phyloP scores from a whole-genome alignment of 2,797 vertebrate genomes.

The Antennarius maculatus region DNA sequence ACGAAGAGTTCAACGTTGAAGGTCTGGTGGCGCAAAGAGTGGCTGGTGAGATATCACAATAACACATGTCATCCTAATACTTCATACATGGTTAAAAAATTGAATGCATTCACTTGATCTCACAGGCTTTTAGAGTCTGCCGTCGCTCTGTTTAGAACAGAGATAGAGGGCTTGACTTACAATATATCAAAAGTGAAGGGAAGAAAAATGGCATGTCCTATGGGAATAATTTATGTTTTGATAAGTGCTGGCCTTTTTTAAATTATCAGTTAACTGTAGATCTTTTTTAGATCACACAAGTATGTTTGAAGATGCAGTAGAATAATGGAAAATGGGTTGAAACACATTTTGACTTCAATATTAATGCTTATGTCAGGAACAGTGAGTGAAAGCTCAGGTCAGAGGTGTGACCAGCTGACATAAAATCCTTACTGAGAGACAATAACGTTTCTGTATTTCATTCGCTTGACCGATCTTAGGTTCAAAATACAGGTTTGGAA shows the following conservation, averaged over 20 bases:
- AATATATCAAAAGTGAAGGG: background rate
- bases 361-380: too few species aligned
- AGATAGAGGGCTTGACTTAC: background rate
- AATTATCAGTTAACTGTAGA: background rate
- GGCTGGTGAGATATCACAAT: slow-evolving; percentile 85
- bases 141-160: background rate
- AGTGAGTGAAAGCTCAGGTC: background rate
- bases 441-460: background rate
- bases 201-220: background rate
- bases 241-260: too few species aligned
- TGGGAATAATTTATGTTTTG: slow-evolving; percentile 1
- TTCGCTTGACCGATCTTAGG: background rate
- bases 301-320: background rate
- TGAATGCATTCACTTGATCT: too few species aligned
- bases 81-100: background rate
- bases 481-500: background rate
- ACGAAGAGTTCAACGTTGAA: slow-evolving; percentile 90
- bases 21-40: slow-evolving; percentile 96
- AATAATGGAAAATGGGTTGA: background rate
- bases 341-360: background rate
- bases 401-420: background rate
- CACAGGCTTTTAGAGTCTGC: too few species aligned
- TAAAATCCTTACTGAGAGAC: background rate
- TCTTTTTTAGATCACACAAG: background rate
- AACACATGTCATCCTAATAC: background rate